phyloP scores from a whole-genome alignment of 2,888 invertebrate species.

The Sphaeridia pumilis region DNA sequence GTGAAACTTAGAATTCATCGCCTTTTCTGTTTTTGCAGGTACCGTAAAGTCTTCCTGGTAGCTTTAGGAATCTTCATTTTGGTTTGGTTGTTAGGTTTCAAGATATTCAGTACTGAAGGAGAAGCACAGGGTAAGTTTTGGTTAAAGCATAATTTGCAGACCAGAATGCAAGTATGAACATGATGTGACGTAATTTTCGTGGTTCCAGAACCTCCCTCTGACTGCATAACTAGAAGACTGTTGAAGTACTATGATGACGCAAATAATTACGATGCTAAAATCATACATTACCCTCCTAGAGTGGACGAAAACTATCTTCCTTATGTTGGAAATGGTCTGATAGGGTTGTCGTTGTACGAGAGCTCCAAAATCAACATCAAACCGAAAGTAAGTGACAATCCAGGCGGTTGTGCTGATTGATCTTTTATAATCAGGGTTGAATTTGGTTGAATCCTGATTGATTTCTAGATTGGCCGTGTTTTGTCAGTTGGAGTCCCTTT shows the following conservation, averaged over 20 bases:
- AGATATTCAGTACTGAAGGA: constrained; percentile 46
- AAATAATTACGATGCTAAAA: constrained; percentile 55
- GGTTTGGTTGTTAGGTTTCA: constrained; percentile 51
- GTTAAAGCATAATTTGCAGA: background rate
- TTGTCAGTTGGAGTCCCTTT: constrained; percentile 54
- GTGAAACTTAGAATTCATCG: background rate
- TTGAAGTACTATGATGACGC: constrained; percentile 50
- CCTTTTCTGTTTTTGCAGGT: constrained; percentile 24
- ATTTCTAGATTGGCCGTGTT: constrained; percentile 46
- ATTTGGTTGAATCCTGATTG: background rate
- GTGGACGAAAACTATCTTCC: constrained; percentile 53
- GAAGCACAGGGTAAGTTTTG: constrained; percentile 41
- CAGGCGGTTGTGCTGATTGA: background rate
- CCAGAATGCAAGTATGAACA: constrained; percentile 1
- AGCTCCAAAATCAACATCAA: constrained; percentile 57
- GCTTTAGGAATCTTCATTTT: constrained; percentile 48
- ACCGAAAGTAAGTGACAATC: constrained; percentile 25
- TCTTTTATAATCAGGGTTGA: background rate
- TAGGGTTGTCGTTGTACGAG: constrained; percentile 53
- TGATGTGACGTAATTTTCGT: background rate
- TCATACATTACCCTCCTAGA: constrained; percentile 49
- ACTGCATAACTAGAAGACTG: constrained; percentile 56
- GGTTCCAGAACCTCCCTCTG: constrained; percentile 44
- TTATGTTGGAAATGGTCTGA: constrained; percentile 62
- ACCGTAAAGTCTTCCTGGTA: constrained; percentile 42